These are phyloP conservation scores for Glaucidium brasilianum DNA, from an alignment of 2,113 vertebrate genomes.

Conservation along the genomic window DNA sequence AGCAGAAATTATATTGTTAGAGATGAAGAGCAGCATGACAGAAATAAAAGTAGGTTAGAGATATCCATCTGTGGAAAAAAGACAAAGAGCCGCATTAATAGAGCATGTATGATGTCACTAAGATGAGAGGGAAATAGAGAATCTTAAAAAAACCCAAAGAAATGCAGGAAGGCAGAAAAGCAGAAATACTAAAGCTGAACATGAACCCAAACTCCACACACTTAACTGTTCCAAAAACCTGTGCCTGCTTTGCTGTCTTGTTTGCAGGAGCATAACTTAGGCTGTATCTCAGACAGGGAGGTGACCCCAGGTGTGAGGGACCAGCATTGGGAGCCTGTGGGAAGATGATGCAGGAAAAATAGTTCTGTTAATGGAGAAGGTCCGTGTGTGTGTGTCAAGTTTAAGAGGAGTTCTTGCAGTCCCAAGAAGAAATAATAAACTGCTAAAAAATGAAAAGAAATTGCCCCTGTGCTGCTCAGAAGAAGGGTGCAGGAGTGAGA, in stretches of 20 bases:
- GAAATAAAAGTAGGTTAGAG: neutral
- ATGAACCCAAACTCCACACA: neutral
- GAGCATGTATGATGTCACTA: neutral
- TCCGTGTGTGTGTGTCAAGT: neutral
- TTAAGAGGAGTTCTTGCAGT: neutral
- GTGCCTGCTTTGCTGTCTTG: neutral
- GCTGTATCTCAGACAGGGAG: neutral
- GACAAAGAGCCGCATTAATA: neutral
- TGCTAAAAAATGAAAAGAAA: neutral
- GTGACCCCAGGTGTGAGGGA: neutral
- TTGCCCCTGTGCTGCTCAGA: neutral
- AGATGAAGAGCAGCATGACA: neutral
- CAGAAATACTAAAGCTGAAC: neutral
- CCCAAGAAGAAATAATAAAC: neutral
- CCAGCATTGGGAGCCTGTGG: neutral
- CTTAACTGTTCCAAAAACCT: neutral
- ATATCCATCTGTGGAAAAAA: neutral
- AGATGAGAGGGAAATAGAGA: neutral
- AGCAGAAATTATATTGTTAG: neutral
- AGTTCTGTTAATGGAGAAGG: neutral
- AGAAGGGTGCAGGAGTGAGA: neutral
- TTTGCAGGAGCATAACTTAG: accelerated
- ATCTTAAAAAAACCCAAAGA: neutral
- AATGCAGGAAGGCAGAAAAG: neutral
- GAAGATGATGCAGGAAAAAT: neutral